Conservation (phyloP, 2,888 invertebrate genomes). For the Plemyria rubiginata region DNA sequence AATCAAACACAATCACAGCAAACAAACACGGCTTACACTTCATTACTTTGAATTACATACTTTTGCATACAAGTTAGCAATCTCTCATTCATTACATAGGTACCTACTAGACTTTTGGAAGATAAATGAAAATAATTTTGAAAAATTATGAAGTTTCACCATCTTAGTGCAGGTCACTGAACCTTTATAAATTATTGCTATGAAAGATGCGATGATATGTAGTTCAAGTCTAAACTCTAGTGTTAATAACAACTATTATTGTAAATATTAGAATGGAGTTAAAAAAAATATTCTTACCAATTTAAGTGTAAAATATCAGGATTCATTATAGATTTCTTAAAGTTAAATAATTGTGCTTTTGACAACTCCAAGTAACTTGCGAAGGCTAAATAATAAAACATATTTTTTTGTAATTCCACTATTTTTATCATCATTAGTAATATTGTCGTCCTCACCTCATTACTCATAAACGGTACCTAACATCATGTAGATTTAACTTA, state of each 20-base stretch:
- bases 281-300: constrained; percentile 30
- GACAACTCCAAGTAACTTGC: constrained; percentile 30
- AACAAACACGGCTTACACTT: no score
- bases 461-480: background rate
- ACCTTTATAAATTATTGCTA: background rate
- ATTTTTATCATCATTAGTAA: background rate
- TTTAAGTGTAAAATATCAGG: constrained; percentile 33
- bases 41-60: no score
- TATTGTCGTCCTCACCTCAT: background rate
- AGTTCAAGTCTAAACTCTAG: constrained; percentile 17
- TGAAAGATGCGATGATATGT: constrained; percentile 5
- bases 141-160: no score
- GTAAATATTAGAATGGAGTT: constrained; percentile 31
- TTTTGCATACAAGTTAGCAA: no score
- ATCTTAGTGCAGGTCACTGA: background rate
- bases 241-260: constrained; percentile 17
- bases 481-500: background rate
- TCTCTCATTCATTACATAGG: no score
- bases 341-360: constrained; percentile 20
- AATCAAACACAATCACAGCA: no score
- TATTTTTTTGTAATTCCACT: constrained; percentile 6
- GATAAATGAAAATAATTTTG: no score
- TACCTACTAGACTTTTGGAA: no score
- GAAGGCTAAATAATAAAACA: constrained; percentile 14
- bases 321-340: constrained; percentile 15